These are phyloP conservation scores for Leptocoma aspasia DNA, from an alignment of 2,113 vertebrate genomes.

Conservation along the genomic window DNA sequence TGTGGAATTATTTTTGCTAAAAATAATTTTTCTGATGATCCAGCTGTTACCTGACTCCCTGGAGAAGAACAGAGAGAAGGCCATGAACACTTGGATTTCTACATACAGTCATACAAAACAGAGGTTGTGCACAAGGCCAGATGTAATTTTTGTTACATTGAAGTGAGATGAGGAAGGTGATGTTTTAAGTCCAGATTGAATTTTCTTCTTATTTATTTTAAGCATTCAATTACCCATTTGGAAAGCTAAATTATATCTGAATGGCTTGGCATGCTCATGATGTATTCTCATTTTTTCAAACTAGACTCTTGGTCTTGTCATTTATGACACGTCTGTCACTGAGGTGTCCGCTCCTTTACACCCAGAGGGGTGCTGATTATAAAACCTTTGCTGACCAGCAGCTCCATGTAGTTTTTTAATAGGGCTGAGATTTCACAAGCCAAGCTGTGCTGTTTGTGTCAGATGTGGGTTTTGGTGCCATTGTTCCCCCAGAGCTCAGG, in stretches of 20 bases:
- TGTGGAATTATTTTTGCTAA: background rate
- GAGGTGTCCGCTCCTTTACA: background rate
- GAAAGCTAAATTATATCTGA: background rate
- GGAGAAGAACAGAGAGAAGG: background rate
- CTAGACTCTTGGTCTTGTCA: background rate
- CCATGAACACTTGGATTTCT: background rate
- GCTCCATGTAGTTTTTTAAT: rapidly evolving
- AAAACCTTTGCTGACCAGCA: background rate
- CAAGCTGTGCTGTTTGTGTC: background rate
- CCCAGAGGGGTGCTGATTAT: background rate
- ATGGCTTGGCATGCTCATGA: background rate
- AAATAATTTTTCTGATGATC: background rate
- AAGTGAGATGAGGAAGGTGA: background rate
- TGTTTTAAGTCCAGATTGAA: background rate
- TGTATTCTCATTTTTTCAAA: background rate
- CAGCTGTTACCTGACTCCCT: background rate
- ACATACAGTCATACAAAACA: background rate
- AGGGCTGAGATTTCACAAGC: background rate
- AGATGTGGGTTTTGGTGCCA: background rate
- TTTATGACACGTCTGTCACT: rapidly evolving
- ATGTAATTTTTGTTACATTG: background rate
- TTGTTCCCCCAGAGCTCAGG: background rate
- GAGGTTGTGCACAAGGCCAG: background rate
- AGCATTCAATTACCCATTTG: background rate
- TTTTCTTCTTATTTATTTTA: background rate